Evolutionary conservation across 1,140 invertebrate species (phyloP).

Genomic region (Oscheius sp.): DNA sequence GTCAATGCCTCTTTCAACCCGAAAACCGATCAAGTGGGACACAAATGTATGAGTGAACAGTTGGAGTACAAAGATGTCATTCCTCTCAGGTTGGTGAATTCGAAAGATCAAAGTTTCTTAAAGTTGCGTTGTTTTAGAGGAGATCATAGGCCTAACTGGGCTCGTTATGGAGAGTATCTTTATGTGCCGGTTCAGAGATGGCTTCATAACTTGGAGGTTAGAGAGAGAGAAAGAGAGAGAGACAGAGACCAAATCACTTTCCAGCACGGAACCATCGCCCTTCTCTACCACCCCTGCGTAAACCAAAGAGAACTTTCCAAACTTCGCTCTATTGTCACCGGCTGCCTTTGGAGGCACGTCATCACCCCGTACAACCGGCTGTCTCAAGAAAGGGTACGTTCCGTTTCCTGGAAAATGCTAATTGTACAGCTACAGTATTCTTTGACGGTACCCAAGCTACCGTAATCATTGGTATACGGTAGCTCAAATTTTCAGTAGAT

Average conservation of each 20-base stretch:
- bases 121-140: conserved; percentile 62
- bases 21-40: conserved; percentile 53
- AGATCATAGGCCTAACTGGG: conserved; percentile 60
- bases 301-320: conserved; percentile 52
- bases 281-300: conserved; percentile 84
- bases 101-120: neutral
- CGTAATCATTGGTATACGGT: too few species aligned
- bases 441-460: neutral
- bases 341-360: conserved; percentile 76
- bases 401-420: too few species aligned
- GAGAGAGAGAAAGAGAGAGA: neutral
- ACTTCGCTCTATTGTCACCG: conserved; percentile 69
- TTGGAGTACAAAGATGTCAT: conserved; percentile 72
- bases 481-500: too few species aligned
- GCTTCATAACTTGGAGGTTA: conserved; percentile 73
- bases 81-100: conserved; percentile 59
- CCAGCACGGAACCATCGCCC: conserved; percentile 77
- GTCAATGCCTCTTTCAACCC: conserved; percentile 32
- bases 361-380: conserved; percentile 75
- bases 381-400: conserved; percentile 68
- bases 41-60: conserved; percentile 72
- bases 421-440: neutral
- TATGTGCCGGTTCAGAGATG: conserved; percentile 79
- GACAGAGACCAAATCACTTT: neutral
- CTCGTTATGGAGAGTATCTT: conserved; percentile 76